Conservation (phyloP, 2,113 vertebrate genomes). For the Micronycteris hirsuta region DNA sequence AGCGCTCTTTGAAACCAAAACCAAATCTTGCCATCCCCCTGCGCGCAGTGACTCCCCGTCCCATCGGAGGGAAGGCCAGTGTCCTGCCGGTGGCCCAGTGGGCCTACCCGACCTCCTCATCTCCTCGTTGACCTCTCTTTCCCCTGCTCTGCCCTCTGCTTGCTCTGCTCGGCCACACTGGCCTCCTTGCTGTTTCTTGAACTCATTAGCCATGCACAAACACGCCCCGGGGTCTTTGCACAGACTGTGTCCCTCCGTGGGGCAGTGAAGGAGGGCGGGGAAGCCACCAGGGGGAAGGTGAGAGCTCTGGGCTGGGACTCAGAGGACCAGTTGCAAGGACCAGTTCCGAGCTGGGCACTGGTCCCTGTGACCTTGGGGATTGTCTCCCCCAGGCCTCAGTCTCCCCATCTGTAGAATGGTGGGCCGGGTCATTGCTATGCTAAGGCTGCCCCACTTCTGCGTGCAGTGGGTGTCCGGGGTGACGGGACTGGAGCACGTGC, state of each 20-base stretch:
- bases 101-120: not conserved
- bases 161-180: accelerated
- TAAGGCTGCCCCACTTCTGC: not conserved
- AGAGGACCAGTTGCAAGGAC: not conserved
- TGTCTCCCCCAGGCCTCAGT: not conserved
- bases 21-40: not conserved
- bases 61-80: not conserved
- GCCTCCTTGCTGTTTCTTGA: not conserved
- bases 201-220: accelerated
- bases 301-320: not conserved
- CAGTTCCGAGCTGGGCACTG: accelerated
- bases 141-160: not conserved
- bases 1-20: not conserved
- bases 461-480: accelerated
- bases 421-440: accelerated
- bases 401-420: not conserved
- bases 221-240: not conserved
- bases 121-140: accelerated
- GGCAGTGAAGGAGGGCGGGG: not conserved
- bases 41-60: not conserved
- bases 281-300: accelerated
- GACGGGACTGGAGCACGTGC: accelerated
- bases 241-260: not conserved
- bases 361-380: not conserved
- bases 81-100: not conserved